Conservation (phyloP, 2,888 invertebrate genomes). For the Parapristionchus giblindavisi region DNA sequence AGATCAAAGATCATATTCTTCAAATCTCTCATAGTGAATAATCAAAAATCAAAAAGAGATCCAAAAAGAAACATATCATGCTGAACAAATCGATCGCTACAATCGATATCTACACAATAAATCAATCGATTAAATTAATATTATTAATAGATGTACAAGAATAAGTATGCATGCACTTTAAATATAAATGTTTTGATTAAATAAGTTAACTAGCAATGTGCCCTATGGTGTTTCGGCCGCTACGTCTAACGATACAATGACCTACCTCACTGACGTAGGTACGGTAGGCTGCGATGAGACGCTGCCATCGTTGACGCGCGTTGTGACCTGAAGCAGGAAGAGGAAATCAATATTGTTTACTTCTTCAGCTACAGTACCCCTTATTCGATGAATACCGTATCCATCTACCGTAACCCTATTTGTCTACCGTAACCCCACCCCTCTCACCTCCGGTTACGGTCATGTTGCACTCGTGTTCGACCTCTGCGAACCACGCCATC, state of each 20-base stretch:
- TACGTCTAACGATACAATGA: neutral
- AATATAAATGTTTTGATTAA: too few relatives aligned
- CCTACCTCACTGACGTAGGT: slow-evolving; percentile 33
- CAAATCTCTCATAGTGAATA: too few relatives aligned
- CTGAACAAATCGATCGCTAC: too few relatives aligned
- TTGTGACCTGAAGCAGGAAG: slow-evolving; percentile 25
- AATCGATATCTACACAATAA: too few relatives aligned
- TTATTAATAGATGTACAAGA: too few relatives aligned
- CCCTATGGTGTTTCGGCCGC: too few relatives aligned
- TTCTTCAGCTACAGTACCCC: neutral
- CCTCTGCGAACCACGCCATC: slow-evolving; percentile 37
- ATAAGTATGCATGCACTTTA: too few relatives aligned
- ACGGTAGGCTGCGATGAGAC: slow-evolving; percentile 35
- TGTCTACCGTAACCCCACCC: slow-evolving; percentile 9
- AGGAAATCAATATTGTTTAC: neutral
- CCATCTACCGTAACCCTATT: slow-evolving; percentile 3
- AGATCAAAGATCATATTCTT: neutral
- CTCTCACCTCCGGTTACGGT: slow-evolving; percentile 11
- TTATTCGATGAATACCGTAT: neutral
- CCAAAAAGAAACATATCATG: too few relatives aligned
- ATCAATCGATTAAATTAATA: too few relatives aligned
- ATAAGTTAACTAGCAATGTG: too few relatives aligned
- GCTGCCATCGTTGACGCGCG: slow-evolving; percentile 36
- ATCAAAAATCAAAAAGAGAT: too few relatives aligned
- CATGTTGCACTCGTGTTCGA: slow-evolving; percentile 29